Percentiles rank a stretch among this genome's conserved stretches.
phyloP scores from a whole-genome alignment of 1,140 invertebrate genomes.

The Lucilia cuprina region DNA sequence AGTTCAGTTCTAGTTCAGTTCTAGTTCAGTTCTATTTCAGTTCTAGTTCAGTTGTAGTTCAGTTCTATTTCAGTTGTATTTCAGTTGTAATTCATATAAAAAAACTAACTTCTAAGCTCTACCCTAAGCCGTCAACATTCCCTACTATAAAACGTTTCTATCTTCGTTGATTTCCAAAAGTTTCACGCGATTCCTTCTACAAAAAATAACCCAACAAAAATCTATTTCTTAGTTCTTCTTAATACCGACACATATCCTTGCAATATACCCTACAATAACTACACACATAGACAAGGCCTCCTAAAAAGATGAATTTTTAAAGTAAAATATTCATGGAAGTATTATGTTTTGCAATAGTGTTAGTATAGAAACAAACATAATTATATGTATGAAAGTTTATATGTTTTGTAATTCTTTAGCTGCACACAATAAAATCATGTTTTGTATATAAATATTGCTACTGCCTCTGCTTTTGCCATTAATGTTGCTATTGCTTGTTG shows the following conservation, averaged over 20 bases:
- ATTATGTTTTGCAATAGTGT: neutral
- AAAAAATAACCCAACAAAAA: neutral
- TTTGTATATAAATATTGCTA: neutral
- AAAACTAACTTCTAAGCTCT: too few species aligned
- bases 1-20: too few species aligned
- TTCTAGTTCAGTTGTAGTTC: too few species aligned
- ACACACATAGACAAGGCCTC: neutral
- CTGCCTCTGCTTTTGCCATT: neutral
- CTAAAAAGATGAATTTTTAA: neutral
- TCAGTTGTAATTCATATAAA: too few species aligned
- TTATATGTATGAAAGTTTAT: neutral
- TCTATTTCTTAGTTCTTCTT: neutral
- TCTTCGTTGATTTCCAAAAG: neutral
- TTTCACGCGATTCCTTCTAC: neutral
- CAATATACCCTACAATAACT: neutral
- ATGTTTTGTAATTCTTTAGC: neutral
- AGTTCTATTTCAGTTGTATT: too few species aligned
- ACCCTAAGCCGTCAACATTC: neutral
- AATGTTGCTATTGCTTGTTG: conserved; percentile 30
- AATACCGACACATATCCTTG: neutral
- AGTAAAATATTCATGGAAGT: neutral
- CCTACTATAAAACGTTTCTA: neutral
- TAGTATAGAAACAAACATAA: neutral
- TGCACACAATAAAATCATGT: neutral
- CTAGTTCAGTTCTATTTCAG: too few species aligned